These are phyloP conservation scores for Pedetes capensis DNA, from an alignment of 2,113 vertebrate species.

Conservation along the genomic window DNA sequence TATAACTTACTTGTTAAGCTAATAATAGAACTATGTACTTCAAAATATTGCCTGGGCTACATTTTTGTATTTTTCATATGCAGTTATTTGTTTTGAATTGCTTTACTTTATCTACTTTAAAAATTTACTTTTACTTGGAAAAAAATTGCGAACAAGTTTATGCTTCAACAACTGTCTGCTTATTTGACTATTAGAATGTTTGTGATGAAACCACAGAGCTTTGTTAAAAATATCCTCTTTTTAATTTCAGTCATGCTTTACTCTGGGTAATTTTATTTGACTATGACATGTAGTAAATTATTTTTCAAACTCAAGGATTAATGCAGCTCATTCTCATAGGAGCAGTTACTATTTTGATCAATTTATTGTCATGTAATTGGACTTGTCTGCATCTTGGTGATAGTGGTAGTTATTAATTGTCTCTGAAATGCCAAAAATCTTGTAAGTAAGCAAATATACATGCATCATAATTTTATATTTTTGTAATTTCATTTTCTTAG, in stretches of 20 bases:
- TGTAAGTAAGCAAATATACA: neutral
- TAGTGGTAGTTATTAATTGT: conserved; percentile 8
- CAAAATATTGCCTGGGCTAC: neutral
- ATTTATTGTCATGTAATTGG: neutral
- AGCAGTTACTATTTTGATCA: neutral
- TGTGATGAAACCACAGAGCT: neutral
- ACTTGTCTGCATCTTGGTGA: neutral
- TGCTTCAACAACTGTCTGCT: neutral
- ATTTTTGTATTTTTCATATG: neutral
- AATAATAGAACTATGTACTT: neutral
- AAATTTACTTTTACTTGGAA: neutral
- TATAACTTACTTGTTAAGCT: neutral
- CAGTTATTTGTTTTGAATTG: neutral
- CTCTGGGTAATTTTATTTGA: neutral
- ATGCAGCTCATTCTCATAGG: neutral
- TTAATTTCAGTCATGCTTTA: neutral
- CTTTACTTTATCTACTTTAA: neutral
- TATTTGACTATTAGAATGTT: neutral
- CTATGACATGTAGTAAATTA: neutral
- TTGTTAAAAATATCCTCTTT: conserved; percentile 13
- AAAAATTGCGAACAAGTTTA: neutral
- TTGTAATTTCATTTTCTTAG: neutral
- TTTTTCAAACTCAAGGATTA: neutral
- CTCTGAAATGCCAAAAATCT: neutral
- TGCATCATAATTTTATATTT: neutral